These are phyloP conservation scores for Drosophila kurseongensis DNA, from an alignment of 1,140 invertebrate species.

Conservation along the genomic window DNA sequence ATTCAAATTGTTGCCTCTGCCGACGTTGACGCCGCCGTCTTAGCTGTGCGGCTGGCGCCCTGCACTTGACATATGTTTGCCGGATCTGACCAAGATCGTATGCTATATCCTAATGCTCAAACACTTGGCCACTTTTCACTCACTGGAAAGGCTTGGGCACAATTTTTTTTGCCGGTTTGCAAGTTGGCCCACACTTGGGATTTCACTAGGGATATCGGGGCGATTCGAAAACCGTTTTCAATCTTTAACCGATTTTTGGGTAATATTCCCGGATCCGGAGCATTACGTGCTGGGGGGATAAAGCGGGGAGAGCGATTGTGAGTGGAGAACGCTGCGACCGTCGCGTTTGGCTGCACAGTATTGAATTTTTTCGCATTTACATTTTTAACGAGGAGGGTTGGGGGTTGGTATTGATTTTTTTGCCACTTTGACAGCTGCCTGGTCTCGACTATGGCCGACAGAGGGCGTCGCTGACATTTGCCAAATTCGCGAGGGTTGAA, in stretches of 20 bases:
- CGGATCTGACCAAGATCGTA: slow-evolving; percentile 19
- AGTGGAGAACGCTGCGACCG: slow-evolving; percentile 65
- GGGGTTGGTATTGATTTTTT: slow-evolving; percentile 82
- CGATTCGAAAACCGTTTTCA: slow-evolving; percentile 16
- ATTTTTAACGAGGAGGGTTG: slow-evolving; percentile 82
- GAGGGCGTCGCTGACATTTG: slow-evolving; percentile 52
- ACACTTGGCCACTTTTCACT: slow-evolving; percentile 33
- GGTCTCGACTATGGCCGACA: slow-evolving; percentile 23
- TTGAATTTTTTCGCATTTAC: slow-evolving; percentile 84
- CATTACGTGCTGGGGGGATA: slow-evolving; percentile 29
- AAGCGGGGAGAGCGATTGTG: slow-evolving; percentile 40
- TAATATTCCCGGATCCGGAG: slow-evolving; percentile 14
- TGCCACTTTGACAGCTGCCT: slow-evolving; percentile 57
- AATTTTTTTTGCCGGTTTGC: slow-evolving; percentile 37
- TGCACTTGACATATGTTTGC: slow-evolving; percentile 54
- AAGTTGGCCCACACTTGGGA: slow-evolving; percentile 23
- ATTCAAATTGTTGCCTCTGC: slow-evolving; percentile 7
- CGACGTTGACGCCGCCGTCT: slow-evolving; percentile 29
- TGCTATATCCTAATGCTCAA: slow-evolving; percentile 3
- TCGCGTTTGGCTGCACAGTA: slow-evolving; percentile 80
- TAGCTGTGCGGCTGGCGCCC: slow-evolving; percentile 30
- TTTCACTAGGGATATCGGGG: slow-evolving; percentile 21
- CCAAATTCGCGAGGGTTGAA: slow-evolving; percentile 43
- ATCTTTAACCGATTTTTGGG: slow-evolving; percentile 22
- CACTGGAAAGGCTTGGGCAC: slow-evolving; percentile 10